A percentile compares a stretch with the other conserved stretches of the same genome.
phyloP scores from a whole-genome alignment of 2,888 invertebrate species.

The Flexamia atlantica region DNA sequence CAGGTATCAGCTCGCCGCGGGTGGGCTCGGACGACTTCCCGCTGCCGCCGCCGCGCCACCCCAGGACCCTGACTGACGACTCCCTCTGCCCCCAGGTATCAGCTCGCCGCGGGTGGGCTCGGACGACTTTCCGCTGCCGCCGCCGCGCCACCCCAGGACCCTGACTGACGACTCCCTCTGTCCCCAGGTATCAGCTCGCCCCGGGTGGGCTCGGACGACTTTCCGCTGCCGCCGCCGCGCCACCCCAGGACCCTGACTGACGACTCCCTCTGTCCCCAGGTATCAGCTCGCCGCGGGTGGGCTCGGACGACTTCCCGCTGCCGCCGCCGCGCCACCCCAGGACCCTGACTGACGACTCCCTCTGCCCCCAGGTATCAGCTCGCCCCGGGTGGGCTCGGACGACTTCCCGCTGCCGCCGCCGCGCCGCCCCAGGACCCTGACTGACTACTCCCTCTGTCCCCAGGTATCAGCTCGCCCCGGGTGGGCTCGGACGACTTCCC shows the following conservation, averaged over 20 bases:
- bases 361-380: constrained; percentile 67
- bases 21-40: constrained; percentile 72
- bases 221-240: constrained; percentile 81
- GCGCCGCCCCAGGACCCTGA: too few relatives aligned
- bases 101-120: constrained; percentile 67
- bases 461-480: constrained; percentile 69
- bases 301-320: constrained; percentile 74
- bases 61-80: too few relatives aligned
- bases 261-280: too few relatives aligned
- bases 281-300: constrained; percentile 68
- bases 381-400: constrained; percentile 67
- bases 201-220: constrained; percentile 68
- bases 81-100: constrained; percentile 67
- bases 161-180: too few relatives aligned
- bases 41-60: constrained; percentile 81
- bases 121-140: constrained; percentile 76
- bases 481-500: constrained; percentile 72
- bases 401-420: constrained; percentile 79
- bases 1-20: constrained; percentile 69
- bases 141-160: too few relatives aligned
- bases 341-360: too few relatives aligned
- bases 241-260: too few relatives aligned
- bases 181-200: too few relatives aligned
- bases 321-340: constrained; percentile 82
- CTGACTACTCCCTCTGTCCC: too few relatives aligned